phyloP scores from a whole-genome alignment of 2,797 vertebrate genomes.

The Channallabes apus region DNA sequence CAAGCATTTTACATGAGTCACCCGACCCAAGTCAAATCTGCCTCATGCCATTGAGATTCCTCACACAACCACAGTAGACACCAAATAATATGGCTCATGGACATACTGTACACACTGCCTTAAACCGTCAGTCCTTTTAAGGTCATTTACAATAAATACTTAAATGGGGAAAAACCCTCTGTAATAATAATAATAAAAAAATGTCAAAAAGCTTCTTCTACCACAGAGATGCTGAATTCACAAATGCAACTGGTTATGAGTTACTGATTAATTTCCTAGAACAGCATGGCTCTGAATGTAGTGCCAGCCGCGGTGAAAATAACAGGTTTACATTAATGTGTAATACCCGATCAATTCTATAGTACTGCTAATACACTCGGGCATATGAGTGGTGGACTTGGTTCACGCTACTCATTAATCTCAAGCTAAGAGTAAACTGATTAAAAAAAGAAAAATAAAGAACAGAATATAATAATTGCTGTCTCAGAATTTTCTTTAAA shows the following conservation, averaged over 20 bases:
- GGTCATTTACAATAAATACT: neutral
- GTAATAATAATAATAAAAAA: neutral
- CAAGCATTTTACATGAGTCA: conserved; percentile 36
- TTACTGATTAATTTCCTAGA: neutral
- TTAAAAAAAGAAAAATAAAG: neutral
- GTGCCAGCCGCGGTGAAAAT: neutral
- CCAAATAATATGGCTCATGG: neutral
- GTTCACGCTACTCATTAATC: neutral
- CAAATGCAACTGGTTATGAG: neutral
- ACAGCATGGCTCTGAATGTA: neutral
- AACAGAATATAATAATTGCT: neutral
- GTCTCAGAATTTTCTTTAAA: too few species aligned
- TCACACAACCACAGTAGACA: conserved; percentile 28
- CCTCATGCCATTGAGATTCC: conserved; percentile 32
- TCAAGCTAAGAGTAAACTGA: neutral
- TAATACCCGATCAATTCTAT: neutral
- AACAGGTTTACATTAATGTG: neutral
- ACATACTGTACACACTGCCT: neutral
- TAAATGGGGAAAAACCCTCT: neutral
- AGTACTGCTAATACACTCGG: neutral
- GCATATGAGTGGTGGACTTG: neutral
- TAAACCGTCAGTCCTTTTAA: neutral
- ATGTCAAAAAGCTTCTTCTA: neutral
- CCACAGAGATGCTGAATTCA: neutral
- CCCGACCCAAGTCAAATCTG: conserved; percentile 16